Base-by-base conservation (phyloP, 2,888 invertebrate species). In the Habroteleia sp. region DNA sequence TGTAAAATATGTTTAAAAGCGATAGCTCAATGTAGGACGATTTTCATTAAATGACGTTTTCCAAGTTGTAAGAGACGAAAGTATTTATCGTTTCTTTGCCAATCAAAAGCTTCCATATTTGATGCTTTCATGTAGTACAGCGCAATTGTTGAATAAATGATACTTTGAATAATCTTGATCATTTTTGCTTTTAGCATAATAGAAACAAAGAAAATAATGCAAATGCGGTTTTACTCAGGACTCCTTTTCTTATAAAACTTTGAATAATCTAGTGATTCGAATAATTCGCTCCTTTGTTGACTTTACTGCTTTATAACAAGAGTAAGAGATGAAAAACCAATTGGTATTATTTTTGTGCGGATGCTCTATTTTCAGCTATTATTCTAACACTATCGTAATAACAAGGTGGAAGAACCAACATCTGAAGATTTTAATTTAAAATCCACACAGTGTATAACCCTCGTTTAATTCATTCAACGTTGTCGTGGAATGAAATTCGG, bases 141-240 rank as follows among this genome's bases (percentile, higher is more conserved):
- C 31, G 29, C 54, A 46, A 63, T 54, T 44, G 27, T 37, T 46
- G 50, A 33, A 54, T 39, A 44, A 52, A 41, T 44, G 54, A 62
- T n/a, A n/a, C n/a, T n/a, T n/a, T n/a, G n/a, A n/a, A n/a, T n/a
- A n/a, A n/a, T n/a, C n/a, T n/a, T n/a, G n/a, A n/a, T n/a, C n/a
- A n/a, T n/a, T n/a, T n/a, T n/a, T n/a, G n/a, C n/a, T n/a, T n/a
- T n/a, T n/a, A n/a, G n/a, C n/a, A n/a, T n/a, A n/a, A n/a, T n/a
- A 33, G 33, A 41, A 62, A 62, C 62, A 63, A 71, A 54, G 54
- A 33, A 48, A 58, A 60, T 56, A 44, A 54, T 13, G 33, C 44
- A 42, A 31, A 16, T 41, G n/a, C 20, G 39, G 27, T 20, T 33
- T n/a, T 25, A 5, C 14, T n/a, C n/a, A n/a, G n/a, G 25, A 8